phyloP scores from a whole-genome alignment of 2,797 vertebrate genomes.

The Myoxocephalus aenaeus region DNA sequence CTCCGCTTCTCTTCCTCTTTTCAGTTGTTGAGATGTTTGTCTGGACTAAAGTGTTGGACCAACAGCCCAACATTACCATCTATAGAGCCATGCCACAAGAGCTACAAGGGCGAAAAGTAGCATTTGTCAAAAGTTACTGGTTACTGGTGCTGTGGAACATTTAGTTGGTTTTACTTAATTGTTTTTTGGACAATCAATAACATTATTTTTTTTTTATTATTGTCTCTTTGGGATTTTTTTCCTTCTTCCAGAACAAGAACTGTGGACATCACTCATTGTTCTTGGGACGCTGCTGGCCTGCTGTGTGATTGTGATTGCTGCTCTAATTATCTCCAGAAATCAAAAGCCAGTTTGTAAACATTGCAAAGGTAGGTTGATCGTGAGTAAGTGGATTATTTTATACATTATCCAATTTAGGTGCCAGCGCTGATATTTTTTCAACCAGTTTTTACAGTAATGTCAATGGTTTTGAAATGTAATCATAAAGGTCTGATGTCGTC shows the following conservation, averaged over 20 bases:
- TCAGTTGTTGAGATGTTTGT: not conserved
- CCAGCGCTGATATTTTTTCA: not conserved
- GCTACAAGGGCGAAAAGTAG: too few relatives aligned
- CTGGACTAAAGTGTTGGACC: too few relatives aligned
- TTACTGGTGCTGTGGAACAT: not conserved
- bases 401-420: not conserved
- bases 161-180: not conserved
- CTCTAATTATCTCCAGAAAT: conserved; percentile 30
- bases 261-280: not conserved
- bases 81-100: too few relatives aligned
- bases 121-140: not conserved
- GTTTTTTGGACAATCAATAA: not conserved
- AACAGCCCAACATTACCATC: too few relatives aligned
- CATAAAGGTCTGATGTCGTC: not conserved
- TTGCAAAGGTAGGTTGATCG: conserved; percentile 35
- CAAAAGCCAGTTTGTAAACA: conserved; percentile 14
- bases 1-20: not conserved
- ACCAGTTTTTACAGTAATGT: too few relatives aligned
- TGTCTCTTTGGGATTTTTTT: not conserved
- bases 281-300: conserved; percentile 24
- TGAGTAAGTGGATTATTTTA: not conserved
- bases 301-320: conserved; percentile 17
- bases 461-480: too few relatives aligned
- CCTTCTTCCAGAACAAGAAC: conserved; percentile 27
- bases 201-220: too few relatives aligned